Conservation (phyloP, 2,113 vertebrate genomes). For the Orthonyx spaldingii region DNA sequence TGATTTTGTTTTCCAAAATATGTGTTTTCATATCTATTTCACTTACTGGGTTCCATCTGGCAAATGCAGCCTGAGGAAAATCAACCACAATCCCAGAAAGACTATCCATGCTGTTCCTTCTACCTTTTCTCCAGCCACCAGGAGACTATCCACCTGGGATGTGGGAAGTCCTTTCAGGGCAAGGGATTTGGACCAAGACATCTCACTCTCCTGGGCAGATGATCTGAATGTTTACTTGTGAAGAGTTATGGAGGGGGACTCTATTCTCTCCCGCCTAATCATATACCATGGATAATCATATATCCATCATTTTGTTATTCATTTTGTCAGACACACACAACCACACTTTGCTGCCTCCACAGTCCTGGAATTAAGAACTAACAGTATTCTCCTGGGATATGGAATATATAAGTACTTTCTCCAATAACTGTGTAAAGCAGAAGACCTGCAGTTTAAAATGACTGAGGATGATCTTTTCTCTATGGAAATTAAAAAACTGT, state of each 20-base stretch:
- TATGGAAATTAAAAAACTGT: background rate
- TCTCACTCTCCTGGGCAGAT: background rate
- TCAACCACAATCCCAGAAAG: background rate
- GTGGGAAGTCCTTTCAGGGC: background rate
- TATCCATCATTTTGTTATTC: background rate
- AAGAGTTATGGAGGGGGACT: accelerated
- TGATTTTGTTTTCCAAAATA: background rate
- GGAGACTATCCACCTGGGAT: background rate
- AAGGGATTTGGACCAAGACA: background rate
- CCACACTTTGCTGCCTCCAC: background rate
- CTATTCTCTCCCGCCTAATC: background rate
- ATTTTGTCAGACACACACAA: background rate
- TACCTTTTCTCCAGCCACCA: background rate
- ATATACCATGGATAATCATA: background rate
- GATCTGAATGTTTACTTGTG: background rate
- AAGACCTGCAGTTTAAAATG: background rate
- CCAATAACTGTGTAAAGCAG: background rate
- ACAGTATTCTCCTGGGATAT: background rate
- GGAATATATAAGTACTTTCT: background rate
- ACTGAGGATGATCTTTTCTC: background rate
- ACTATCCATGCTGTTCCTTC: background rate
- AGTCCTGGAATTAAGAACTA: background rate
- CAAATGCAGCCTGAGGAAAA: background rate
- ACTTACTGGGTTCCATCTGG: background rate
- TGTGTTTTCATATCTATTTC: accelerated